Conservation (phyloP, 2,888 invertebrate species). For the Pachycephus smyrnensis region DNA sequence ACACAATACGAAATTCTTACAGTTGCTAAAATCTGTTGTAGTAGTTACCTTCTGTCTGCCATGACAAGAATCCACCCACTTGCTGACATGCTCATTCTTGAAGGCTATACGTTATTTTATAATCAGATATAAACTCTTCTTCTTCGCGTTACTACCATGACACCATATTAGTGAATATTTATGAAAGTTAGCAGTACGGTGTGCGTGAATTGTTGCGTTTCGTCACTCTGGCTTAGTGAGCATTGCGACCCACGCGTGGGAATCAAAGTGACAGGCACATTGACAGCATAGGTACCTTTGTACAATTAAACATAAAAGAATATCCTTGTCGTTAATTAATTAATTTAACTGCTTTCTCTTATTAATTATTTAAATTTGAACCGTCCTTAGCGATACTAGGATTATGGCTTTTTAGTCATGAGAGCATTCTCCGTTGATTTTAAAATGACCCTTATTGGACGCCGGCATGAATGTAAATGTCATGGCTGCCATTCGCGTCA, state of each 20-base stretch:
- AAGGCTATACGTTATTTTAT: neutral
- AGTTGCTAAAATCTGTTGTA: neutral
- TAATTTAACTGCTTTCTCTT: neutral
- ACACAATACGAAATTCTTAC: neutral
- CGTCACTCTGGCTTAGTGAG: conserved; percentile 24
- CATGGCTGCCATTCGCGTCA: neutral
- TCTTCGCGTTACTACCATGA: neutral
- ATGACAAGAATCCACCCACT: neutral
- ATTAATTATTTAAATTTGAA: neutral
- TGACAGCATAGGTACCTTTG: neutral
- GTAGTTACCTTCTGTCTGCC: neutral
- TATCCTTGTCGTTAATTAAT: neutral
- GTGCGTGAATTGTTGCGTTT: neutral
- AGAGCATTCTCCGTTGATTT: neutral
- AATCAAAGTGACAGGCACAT: conserved; percentile 20
- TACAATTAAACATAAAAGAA: neutral
- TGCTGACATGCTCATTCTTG: neutral
- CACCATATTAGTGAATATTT: neutral
- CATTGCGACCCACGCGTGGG: conserved; percentile 36
- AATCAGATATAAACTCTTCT: neutral
- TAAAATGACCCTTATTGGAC: neutral
- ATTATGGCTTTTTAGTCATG: neutral
- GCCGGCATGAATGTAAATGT: neutral
- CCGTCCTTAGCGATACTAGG: neutral
- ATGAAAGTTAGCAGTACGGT: neutral